Evolutionary conservation across 1,140 invertebrate species (phyloP).

Genomic region (Drosophila arawakana): DNA sequence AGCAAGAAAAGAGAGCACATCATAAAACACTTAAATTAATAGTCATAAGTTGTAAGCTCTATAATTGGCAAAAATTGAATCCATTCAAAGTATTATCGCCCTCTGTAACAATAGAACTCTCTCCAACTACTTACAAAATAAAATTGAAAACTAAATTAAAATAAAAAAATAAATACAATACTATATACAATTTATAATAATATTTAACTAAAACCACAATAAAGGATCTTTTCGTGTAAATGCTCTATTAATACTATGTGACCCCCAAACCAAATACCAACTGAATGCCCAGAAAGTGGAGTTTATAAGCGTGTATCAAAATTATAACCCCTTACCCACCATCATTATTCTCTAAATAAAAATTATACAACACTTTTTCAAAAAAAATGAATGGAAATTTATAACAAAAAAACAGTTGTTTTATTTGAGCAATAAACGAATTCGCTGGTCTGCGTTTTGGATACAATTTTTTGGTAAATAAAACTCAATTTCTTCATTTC

Average conservation of each 20-base stretch:
- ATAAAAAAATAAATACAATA: not conserved
- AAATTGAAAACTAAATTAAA: slow-evolving; percentile 27
- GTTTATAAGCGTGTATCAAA: slow-evolving; percentile 72
- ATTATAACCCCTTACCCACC: slow-evolving; percentile 38
- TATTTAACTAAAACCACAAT: slow-evolving; percentile 20
- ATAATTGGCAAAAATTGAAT: slow-evolving; percentile 48
- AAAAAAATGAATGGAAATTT: slow-evolving; percentile 27
- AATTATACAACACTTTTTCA: slow-evolving; percentile 48
- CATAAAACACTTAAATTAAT: slow-evolving; percentile 58
- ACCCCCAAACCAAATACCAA: slow-evolving; percentile 1
- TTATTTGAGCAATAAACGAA: slow-evolving; percentile 62
- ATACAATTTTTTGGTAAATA: slow-evolving; percentile 51
- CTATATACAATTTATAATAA: not conserved
- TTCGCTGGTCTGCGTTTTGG: slow-evolving; percentile 40
- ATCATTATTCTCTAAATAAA: slow-evolving; percentile 51
- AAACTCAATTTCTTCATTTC: slow-evolving; percentile 45
- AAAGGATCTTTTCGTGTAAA: slow-evolving; percentile 8
- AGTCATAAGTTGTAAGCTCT: slow-evolving; percentile 79
- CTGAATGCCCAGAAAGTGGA: slow-evolving; percentile 72
- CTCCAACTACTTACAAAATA: slow-evolving; percentile 32
- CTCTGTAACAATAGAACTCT: slow-evolving; percentile 25
- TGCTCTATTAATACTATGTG: slow-evolving; percentile 32
- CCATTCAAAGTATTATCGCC: slow-evolving; percentile 71
- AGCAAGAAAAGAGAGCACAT: slow-evolving; percentile 51
- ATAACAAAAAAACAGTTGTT: slow-evolving; percentile 52